Evolutionary conservation across 2,113 vertebrate genomes (phyloP).

Genomic region (Setophaga coronata): DNA sequence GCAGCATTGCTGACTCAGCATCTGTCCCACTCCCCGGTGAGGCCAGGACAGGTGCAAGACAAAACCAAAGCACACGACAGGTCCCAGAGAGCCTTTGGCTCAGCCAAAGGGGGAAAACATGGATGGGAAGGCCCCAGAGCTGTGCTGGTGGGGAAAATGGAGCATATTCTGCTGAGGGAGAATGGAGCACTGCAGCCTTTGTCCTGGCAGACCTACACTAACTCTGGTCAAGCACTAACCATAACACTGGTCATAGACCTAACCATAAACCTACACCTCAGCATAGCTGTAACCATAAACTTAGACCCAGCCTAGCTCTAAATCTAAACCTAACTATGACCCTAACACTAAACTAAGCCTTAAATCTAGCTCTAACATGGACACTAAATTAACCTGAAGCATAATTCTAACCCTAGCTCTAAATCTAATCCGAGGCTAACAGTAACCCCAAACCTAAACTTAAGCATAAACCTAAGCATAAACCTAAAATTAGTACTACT

Average conservation of each 20-base stretch:
- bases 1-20: neutral
- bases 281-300: neutral
- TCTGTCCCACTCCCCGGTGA: neutral
- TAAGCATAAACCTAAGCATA: neutral
- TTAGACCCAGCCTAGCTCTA: neutral
- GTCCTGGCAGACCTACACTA: neutral
- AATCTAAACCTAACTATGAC: neutral
- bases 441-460: neutral
- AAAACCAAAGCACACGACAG: neutral
- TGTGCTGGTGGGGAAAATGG: neutral
- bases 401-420: neutral
- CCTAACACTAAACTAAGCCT: neutral
- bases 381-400: neutral
- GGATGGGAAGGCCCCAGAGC: neutral
- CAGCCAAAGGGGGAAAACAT: rapidly evolving
- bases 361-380: neutral
- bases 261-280: rapidly evolving
- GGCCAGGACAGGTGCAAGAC: neutral
- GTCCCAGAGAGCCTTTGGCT: neutral
- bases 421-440: neutral
- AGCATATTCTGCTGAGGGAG: neutral
- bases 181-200: neutral
- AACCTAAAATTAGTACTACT: neutral
- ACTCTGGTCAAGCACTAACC: too few relatives aligned
- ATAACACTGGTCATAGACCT: rapidly evolving